A percentile compares a stretch with the other conserved stretches of the same genome.
phyloP scores from a whole-genome alignment of 2,797 vertebrate species.

The Rhincodon typus region DNA sequence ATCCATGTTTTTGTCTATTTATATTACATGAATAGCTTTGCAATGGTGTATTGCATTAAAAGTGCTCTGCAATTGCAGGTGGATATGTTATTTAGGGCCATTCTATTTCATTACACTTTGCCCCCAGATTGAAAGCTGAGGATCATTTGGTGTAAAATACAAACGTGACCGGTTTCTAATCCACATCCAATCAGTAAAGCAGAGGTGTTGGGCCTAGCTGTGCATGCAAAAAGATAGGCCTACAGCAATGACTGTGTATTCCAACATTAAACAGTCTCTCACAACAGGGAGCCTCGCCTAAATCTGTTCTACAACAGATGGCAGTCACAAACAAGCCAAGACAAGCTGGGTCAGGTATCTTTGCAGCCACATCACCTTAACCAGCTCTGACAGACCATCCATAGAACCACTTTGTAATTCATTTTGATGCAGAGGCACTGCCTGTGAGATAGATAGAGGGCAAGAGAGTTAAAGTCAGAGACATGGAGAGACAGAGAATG shows the following conservation, averaged over 20 bases:
- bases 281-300: constrained; percentile 2
- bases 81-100: not conserved
- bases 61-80: not conserved
- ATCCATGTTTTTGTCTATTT: not conserved
- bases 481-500: not conserved
- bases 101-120: not conserved
- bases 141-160: not conserved
- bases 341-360: constrained; percentile 31
- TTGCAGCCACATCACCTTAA: constrained; percentile 34
- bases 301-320: constrained; percentile 21
- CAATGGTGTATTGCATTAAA: not conserved
- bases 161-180: not conserved
- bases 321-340: constrained; percentile 26
- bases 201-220: not conserved
- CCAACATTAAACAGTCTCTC: constrained; percentile 2
- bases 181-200: no score
- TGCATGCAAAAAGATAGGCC: not conserved
- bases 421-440: not conserved
- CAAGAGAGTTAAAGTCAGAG: not conserved
- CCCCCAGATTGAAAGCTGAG: not conserved
- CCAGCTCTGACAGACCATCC: constrained; percentile 26
- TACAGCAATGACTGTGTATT: not conserved
- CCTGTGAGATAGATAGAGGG: not conserved
- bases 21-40: not conserved
- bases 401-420: not conserved